Base-by-base conservation (phyloP, 2,113 vertebrate genomes). In the Myrmophylax atrothorax region DNA sequence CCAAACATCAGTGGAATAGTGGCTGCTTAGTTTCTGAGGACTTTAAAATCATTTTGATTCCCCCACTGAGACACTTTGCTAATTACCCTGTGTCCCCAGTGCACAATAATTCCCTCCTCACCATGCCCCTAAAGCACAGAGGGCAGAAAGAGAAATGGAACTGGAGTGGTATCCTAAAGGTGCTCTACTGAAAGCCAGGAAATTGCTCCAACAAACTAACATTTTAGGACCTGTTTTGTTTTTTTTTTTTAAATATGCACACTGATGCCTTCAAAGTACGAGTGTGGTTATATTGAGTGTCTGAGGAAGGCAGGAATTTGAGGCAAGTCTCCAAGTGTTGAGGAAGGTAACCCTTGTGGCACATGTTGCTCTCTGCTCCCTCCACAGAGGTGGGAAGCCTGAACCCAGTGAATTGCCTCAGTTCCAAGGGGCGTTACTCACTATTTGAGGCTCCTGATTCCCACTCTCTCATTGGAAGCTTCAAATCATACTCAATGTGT, bases 61-160 rank as follows among this genome's bases (percentile, higher is more conserved):
- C 96, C 96, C 70, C 85, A 66, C 97, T 97, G 95, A 96, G 97
- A 84, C 94, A 94, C 93, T 98, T 97, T 97, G 95, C 96, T 98
- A 98, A 98, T 98, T 97, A 97, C 95, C 92, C 95, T 62, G 15
- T 97, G 95, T 98, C 98, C 97, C 97, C 96, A 96, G 97, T 98
- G 95, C 87, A 17, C 91, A 92, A 40, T 95, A 97, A 98, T 97
- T 98, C 97, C 97, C 97, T 98, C 97, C 93, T 96, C 97, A 87
- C 96, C 79, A 64, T 96, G 96, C 96, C 97, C 90, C 85, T 94
- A 76, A 93, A 96, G 93, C 96, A 96, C 91, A 97, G 93, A 50
- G 49, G 24, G 26, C 14, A 52, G 14, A 15, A 94, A 94, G 78
- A 74, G 50, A 96, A 97, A 97, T 89, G 84, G 60, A 97, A 93